phyloP scores from a whole-genome alignment of 2,797 vertebrate genomes.

The Lophura swinhoii region DNA sequence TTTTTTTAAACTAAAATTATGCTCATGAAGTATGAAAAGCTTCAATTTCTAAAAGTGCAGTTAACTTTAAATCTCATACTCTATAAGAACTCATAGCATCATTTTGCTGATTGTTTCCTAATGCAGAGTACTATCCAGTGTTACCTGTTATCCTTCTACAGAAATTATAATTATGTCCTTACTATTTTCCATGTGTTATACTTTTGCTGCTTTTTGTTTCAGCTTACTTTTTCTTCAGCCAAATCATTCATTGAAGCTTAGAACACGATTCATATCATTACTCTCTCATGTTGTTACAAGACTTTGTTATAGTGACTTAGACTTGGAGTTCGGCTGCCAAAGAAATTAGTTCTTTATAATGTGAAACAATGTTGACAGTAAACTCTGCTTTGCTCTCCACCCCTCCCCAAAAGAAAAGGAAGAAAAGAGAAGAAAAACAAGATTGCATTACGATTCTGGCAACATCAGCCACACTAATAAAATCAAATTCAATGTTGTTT shows the following conservation, averaged over 20 bases:
- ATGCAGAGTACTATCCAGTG: neutral
- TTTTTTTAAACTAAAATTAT: neutral
- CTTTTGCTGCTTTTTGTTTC: neutral
- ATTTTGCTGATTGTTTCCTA: neutral
- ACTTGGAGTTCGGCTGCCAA: slow-evolving; percentile 38
- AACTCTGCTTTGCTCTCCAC: slow-evolving; percentile 31
- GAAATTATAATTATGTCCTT: neutral
- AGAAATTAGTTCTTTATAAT: slow-evolving; percentile 61
- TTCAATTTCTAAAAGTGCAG: neutral
- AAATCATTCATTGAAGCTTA: neutral
- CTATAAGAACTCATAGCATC: neutral
- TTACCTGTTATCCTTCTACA: neutral
- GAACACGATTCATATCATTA: neutral
- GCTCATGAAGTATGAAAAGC: neutral
- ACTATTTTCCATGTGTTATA: neutral
- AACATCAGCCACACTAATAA: slow-evolving; percentile 82
- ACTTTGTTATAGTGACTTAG: slow-evolving; percentile 23
- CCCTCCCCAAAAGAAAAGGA: slow-evolving; percentile 27
- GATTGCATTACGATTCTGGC: slow-evolving; percentile 80
- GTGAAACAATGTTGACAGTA: slow-evolving; percentile 60
- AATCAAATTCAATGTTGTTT: slow-evolving; percentile 83
- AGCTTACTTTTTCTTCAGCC: neutral
- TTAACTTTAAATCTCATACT: neutral
- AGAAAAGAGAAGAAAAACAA: slow-evolving; percentile 71
- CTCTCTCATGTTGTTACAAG: slow-evolving; percentile 17